Conservation (phyloP, 2,113 vertebrate genomes). For the Neolamprologus sp. region DNA sequence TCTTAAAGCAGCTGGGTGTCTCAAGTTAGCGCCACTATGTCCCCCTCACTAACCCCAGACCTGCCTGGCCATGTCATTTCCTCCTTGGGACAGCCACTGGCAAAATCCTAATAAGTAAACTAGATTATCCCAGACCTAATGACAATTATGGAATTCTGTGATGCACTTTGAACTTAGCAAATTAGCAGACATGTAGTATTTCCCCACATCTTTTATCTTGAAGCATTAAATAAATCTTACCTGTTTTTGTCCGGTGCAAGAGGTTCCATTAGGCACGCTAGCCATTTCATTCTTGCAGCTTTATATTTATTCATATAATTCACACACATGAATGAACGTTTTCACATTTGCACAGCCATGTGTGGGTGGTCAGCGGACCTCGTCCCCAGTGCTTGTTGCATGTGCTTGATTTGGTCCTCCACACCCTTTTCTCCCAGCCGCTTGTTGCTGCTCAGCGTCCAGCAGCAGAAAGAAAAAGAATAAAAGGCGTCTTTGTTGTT, state of each 20-base stretch:
- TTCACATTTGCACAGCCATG: slow-evolving; percentile 18
- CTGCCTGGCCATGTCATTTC: slow-evolving; percentile 51
- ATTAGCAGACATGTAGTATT: background rate
- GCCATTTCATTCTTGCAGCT: background rate
- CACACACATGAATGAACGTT: slow-evolving; percentile 18
- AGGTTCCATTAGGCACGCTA: background rate
- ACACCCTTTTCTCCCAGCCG: slow-evolving; percentile 36
- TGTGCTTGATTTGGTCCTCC: slow-evolving; percentile 33
- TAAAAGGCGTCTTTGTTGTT: slow-evolving; percentile 55
- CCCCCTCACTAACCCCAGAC: slow-evolving; percentile 6
- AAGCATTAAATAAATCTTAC: background rate
- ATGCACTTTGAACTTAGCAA: slow-evolving; percentile 49
- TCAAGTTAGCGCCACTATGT: slow-evolving; percentile 29
- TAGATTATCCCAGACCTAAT: slow-evolving; percentile 54
- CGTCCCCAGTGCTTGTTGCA: slow-evolving; percentile 14
- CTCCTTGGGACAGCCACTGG: slow-evolving; percentile 46
- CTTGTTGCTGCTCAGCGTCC: slow-evolving; percentile 32
- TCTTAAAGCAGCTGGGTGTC: slow-evolving; percentile 56
- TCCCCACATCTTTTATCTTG: background rate
- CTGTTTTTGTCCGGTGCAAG: background rate
- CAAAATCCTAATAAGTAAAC: slow-evolving; percentile 53
- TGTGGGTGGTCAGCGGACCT: slow-evolving; percentile 53
- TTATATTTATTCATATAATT: slow-evolving; percentile 11
- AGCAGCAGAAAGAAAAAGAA: slow-evolving; percentile 21
- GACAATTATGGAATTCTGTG: slow-evolving; percentile 19